Conservation (phyloP, 2,797 vertebrate genomes). For the Bradypodion pumilum region DNA sequence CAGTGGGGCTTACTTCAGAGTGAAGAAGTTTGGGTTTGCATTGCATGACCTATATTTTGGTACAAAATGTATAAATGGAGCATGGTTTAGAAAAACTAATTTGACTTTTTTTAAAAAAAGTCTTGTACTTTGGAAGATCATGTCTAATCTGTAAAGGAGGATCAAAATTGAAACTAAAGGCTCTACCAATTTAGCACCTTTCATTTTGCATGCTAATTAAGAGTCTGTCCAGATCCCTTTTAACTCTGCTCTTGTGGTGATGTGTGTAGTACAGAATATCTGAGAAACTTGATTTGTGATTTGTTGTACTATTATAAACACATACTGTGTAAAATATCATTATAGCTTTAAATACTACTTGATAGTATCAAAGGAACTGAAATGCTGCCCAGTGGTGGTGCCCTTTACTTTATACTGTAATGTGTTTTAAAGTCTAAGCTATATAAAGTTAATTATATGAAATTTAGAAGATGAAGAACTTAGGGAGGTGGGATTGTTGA, state of each 20-base stretch:
- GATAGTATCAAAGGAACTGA: background rate
- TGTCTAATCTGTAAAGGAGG: slow-evolving; percentile 30
- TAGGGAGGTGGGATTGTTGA: background rate
- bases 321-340: slow-evolving; percentile 8
- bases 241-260: slow-evolving; percentile 47
- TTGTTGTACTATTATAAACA: slow-evolving; percentile 44
- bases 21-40: background rate
- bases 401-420: slow-evolving; percentile 35
- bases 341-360: slow-evolving; percentile 14
- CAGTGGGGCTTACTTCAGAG: background rate
- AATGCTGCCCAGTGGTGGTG: background rate
- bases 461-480: background rate
- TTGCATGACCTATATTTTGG: slow-evolving; percentile 14
- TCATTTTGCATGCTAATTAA: slow-evolving; percentile 33
- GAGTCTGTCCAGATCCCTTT: slow-evolving; percentile 43
- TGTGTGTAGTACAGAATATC: slow-evolving; percentile 37
- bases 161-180: slow-evolving; percentile 40
- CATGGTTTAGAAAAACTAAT: background rate
- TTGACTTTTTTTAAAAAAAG: background rate
- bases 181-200: slow-evolving; percentile 35
- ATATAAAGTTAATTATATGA: background rate
- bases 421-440: background rate
- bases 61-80: slow-evolving; percentile 26
- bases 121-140: slow-evolving; percentile 13
- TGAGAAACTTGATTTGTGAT: slow-evolving; percentile 56